phyloP scores from a whole-genome alignment of 2,113 vertebrate species.

The Aegithalos caudatus region DNA sequence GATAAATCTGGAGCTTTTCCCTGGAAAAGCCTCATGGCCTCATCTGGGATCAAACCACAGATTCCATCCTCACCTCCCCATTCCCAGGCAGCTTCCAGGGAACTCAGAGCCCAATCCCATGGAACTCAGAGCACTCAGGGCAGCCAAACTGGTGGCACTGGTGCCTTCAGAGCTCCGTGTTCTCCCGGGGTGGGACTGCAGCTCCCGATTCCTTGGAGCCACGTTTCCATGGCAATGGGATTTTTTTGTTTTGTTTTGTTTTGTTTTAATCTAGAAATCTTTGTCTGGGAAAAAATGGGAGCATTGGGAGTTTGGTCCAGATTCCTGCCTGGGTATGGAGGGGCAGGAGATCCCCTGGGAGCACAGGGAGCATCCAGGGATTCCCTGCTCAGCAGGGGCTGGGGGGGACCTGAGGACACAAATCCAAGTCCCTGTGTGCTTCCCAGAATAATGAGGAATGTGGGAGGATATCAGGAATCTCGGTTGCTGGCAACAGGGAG shows the following conservation, averaged over 20 bases:
- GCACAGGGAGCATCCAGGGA: background rate
- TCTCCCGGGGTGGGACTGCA: background rate
- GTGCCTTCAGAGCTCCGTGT: background rate
- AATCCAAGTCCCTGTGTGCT: accelerated
- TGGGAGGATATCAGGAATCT: background rate
- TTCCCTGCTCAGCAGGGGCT: background rate
- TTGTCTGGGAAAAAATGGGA: background rate
- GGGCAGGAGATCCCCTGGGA: background rate
- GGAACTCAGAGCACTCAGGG: background rate
- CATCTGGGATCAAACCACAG: background rate
- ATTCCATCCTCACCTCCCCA: background rate
- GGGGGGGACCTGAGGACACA: background rate
- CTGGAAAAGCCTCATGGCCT: background rate
- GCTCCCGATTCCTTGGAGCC: background rate
- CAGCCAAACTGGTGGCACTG: background rate
- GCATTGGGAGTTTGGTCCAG: accelerated
- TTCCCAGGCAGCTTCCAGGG: background rate
- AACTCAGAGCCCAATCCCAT: background rate
- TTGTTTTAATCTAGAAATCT: background rate
- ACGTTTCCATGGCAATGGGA: background rate
- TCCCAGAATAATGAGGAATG: background rate
- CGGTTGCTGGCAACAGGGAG: background rate
- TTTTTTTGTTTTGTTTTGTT: background rate
- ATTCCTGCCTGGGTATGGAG: background rate
- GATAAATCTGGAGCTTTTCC: background rate